Evolutionary conservation across 1,140 invertebrate species (phyloP), one percentile per base, ranked within the genome.

Genomic region (Asobara japonica): DNA sequence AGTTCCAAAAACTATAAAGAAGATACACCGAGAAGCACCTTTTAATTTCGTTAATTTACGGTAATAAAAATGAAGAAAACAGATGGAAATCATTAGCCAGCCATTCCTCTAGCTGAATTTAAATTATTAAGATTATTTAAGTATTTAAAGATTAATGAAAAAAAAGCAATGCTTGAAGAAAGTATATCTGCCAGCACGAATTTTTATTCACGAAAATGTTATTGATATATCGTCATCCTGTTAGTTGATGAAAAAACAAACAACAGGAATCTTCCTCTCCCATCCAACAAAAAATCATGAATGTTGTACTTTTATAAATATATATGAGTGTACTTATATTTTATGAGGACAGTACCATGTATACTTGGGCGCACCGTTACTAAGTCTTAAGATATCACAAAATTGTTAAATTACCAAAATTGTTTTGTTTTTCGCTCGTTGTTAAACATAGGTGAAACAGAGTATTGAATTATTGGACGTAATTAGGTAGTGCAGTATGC

Each of bases 281-380:
- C 11, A 38, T 30, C 31, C 70, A 36, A 25, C 30, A 33, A 27
- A 74, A 71, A 22, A 77, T 74, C 67, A 56, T 76, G 25, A 76
- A 76, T 79, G 76, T 81, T 78, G 75, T 80, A 80, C 79, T 81
- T 81, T 81, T 81, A 80, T 80, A 81, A 76, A 80, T 73, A 80
- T 72, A 65, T 41, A 61, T 77, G 74, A 73, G 68, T 76, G 73
- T 78, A 78, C 72, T 74, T 76, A 76, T 76, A 77, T 77, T 78
- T 78, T 77, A 62, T 75, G 74, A 75, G 41, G 66, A 71, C 27
- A 51, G 10, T 72, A 33, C 33, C 16, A 64, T 64, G 61, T 30
- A 64, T 27, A 51, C 45, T 20, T 51, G 51, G 51, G 7, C 51
- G 51, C 51, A 56, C 51, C 20, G 25, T 56, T 64, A 41, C 41